Evolutionary conservation across 2,888 invertebrate species (phyloP).

Genomic region (Aporophyla nigra): DNA sequence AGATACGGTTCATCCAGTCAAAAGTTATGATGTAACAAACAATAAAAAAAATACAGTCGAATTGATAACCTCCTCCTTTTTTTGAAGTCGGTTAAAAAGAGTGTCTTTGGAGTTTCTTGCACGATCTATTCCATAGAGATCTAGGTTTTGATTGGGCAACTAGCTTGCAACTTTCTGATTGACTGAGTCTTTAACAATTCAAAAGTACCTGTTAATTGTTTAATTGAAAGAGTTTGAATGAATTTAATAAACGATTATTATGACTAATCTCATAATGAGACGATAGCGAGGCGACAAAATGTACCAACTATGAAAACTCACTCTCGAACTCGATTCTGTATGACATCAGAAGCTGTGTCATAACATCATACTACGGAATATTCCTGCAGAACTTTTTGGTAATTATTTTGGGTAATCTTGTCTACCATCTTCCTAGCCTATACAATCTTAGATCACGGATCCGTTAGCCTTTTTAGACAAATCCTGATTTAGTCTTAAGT

Average conservation of each 20-base stretch:
- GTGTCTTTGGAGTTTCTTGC: no score
- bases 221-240: no score
- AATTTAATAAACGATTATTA: neutral
- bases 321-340: neutral
- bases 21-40: no score
- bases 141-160: no score
- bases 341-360: neutral
- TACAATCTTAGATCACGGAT: neutral
- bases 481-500: neutral
- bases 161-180: no score
- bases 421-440: neutral
- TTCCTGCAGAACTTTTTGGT: neutral
- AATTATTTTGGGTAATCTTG: neutral
- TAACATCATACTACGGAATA: neutral
- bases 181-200: no score
- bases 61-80: no score
- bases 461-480: neutral
- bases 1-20: no score
- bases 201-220: no score
- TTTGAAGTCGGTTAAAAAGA: no score
- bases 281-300: neutral
- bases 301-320: slow-evolving; percentile 9
- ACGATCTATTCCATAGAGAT: no score
- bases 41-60: no score
- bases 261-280: neutral